Evolutionary conservation across 1,140 invertebrate species (phyloP).

Genomic region (Drosophila guanche): DNA sequence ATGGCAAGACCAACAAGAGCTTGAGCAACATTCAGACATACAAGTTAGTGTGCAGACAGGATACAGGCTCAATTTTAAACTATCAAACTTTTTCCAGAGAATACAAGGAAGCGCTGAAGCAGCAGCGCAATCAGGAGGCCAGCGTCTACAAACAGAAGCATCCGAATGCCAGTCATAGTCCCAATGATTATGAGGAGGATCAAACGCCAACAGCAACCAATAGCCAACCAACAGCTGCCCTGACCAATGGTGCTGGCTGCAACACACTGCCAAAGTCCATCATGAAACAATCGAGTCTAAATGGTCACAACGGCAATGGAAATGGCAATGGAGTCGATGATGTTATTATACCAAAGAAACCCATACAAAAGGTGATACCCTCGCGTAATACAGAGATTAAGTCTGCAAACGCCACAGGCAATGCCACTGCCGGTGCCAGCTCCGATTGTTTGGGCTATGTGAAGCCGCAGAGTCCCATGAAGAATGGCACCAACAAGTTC

Average conservation of each 20-base stretch:
- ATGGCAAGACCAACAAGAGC: slow-evolving; percentile 88
- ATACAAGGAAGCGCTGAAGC: slow-evolving; percentile 93
- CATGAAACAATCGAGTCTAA: slow-evolving; percentile 72
- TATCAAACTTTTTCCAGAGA: slow-evolving; percentile 85
- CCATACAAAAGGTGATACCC: slow-evolving; percentile 86
- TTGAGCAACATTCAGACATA: slow-evolving; percentile 92
- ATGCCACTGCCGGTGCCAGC: slow-evolving; percentile 19
- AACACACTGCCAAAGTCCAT: slow-evolving; percentile 76
- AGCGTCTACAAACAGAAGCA: slow-evolving; percentile 86
- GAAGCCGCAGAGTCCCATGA: slow-evolving; percentile 89
- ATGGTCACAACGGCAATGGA: slow-evolving; percentile 41
- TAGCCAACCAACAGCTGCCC: background rate
- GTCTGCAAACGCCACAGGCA: slow-evolving; percentile 41
- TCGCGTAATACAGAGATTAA: slow-evolving; percentile 83
- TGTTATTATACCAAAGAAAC: slow-evolving; percentile 84
- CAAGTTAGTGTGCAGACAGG: slow-evolving; percentile 85
- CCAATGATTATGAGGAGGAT: slow-evolving; percentile 65
- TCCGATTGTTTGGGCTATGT: slow-evolving; percentile 86
- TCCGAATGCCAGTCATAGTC: slow-evolving; percentile 72
- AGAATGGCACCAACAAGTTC: slow-evolving; percentile 78
- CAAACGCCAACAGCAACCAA: slow-evolving; percentile 15
- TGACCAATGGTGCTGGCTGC: slow-evolving; percentile 40
- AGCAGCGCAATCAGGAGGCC: slow-evolving; percentile 90
- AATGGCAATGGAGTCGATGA: slow-evolving; percentile 62
- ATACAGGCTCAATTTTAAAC: background rate